Base-by-base conservation (phyloP, 1,140 invertebrate species). In the Berghia stephanieae region DNA sequence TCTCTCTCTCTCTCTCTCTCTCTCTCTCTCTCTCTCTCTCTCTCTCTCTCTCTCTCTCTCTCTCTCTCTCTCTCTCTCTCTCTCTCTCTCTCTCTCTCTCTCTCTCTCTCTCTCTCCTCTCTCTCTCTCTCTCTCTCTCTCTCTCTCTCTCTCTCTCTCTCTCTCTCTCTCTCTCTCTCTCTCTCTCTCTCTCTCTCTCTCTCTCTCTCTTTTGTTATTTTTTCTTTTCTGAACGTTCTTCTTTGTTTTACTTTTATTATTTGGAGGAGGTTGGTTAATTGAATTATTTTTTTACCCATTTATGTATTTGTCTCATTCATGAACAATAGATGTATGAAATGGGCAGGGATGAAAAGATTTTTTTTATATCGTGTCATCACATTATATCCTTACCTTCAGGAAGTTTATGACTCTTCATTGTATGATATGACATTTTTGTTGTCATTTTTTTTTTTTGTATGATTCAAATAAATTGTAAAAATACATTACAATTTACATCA, bases 61-160 rank as follows among this genome's bases (percentile, higher is more conserved):
- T 46, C 4, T 5, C 44, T 10, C 70, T 52, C 21, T 3, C 4
- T 52, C 44, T 13, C n/a, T 13, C 3, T 16, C 10, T 34, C 43
- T n/a, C 27, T 52, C 24, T 34, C 27, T 27, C 44, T 72, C 43
- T 72, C 24, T 52, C 44, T 34, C 3, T 27, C 5, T 49, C n/a
- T 27, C 21, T 71, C 69, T 44, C 27, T 24, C 16, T 71, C 69
- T 46, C 21, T 5, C 21, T 71, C 21, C 27, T 31, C 21, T 71
- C 42, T 71, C 36, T 71, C 21, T 24, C 36, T 24, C 16, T 71
- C 69, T 46, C 21, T 5, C 21, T 71, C 21, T 71, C 27, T 31
- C 21, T 71, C 42, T 71, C 36, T 71, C 21, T 24, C 36, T 71
- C 27, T 49, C 27, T 46, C 42, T 44, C 42, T 71, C 38, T 71